Conservation (phyloP, 2,113 vertebrate genomes). For the Poecile atricapillus region DNA sequence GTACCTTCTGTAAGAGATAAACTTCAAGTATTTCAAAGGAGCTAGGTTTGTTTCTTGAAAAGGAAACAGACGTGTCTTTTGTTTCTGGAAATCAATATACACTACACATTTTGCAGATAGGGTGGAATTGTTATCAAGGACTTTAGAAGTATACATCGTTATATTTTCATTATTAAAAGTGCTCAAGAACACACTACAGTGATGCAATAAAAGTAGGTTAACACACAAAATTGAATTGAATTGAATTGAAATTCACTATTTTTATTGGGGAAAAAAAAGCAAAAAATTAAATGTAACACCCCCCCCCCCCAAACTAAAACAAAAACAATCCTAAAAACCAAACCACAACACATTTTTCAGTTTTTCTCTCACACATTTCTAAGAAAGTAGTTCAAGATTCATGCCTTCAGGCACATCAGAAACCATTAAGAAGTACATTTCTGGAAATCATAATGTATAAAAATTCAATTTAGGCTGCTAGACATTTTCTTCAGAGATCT, state of each 20-base stretch:
- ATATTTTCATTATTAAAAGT: conserved; percentile 34
- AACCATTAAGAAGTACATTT: conserved; percentile 76
- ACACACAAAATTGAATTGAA: neutral
- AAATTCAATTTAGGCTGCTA: conserved; percentile 72
- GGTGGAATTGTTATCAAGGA: neutral
- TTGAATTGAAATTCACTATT: conserved; percentile 25
- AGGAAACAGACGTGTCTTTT: neutral
- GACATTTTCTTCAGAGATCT: conserved; percentile 60
- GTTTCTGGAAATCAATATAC: conserved; percentile 29
- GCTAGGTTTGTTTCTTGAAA: neutral
- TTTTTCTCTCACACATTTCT: conserved; percentile 11
- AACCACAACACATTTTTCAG: neutral
- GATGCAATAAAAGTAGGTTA: conserved; percentile 31
- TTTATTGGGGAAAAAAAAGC: neutral
- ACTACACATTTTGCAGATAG: neutral
- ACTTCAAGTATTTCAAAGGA: neutral
- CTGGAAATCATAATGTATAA: conserved; percentile 74
- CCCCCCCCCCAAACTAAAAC: neutral
- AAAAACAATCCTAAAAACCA: neutral
- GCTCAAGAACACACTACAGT: conserved; percentile 3
- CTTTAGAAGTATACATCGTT: conserved; percentile 1
- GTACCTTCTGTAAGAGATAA: neutral
- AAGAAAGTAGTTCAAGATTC: conserved; percentile 61
- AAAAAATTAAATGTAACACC: neutral
- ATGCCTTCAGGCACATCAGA: conserved; percentile 74